Base-by-base conservation (phyloP, 2,113 vertebrate genomes). In the Cygnus atratus region DNA sequence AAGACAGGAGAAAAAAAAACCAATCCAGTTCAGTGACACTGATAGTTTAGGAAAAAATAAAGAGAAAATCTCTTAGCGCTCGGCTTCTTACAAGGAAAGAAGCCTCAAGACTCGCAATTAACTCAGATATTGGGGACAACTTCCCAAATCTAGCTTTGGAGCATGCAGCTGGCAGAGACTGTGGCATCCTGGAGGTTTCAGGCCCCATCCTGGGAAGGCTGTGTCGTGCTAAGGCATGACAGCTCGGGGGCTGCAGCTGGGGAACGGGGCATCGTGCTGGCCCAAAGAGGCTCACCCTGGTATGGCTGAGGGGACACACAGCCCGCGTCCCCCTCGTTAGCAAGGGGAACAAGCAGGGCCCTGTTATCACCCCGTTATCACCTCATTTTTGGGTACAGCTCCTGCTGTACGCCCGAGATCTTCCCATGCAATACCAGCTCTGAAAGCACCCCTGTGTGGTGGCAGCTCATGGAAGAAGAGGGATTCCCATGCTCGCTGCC, bases 211-310 rank as follows among this genome's bases (percentile, higher is more conserved):
- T 67, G 55, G 74, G 37, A 52, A 55, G 59, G 31, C 35, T 66
- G 55, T 0, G 1, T 43, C 37, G 25, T 24, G 59, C 59, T 39
- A 13, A 46, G 25, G 41, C 5, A 46, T 1, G 31, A 46, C 43
- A 83, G 71, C 59, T 39, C 57, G 2, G 24, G 55, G 52, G 33
- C 13, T 16, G 25, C 13, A 5, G 43, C 18, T 6, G 17, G 55
- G 31, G 5, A 22, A 15, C 3, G 10, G 33, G 81, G 33, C 52
- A 46, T 19, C 0, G 0, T 54, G 59, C 46, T 54, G 58, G 39
- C 31, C 73, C 48, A 33, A 33, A 7, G 15, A 46, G 76, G 28
- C 25, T 68, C 55, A 13, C 54, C 65, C 29, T 52, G 21, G 10
- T 7, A 25, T 13, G 11, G 50, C 48, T 7, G 48, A 50, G 48